phyloP scores from a whole-genome alignment of 2,113 vertebrate genomes.

The Sorex araneus region DNA sequence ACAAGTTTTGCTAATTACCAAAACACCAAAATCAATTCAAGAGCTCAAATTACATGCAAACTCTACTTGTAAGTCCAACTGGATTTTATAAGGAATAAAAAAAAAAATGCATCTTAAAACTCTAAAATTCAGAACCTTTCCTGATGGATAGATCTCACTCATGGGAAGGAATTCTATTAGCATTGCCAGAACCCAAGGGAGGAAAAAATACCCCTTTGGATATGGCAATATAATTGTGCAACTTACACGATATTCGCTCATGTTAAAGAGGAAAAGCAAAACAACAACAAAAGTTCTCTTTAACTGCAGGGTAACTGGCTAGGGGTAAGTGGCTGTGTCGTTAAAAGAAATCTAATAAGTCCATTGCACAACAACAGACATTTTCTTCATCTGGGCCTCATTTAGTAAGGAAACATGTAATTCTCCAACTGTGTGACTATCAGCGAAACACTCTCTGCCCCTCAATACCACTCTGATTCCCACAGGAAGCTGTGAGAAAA shows the following conservation, averaged over 20 bases:
- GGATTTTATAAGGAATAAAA: neutral
- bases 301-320: slow-evolving; percentile 23
- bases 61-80: neutral
- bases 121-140: neutral
- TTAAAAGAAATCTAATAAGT: slow-evolving; percentile 60
- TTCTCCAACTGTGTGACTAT: slow-evolving; percentile 58
- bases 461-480: slow-evolving; percentile 61
- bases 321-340: too few species aligned
- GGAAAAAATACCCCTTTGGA: slow-evolving; percentile 2
- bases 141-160: neutral
- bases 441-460: slow-evolving; percentile 67
- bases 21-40: neutral
- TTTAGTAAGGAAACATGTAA: slow-evolving; percentile 66
- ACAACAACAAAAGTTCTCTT: slow-evolving; percentile 10
- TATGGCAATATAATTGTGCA: slow-evolving; percentile 25
- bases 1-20: slow-evolving; percentile 42
- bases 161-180: neutral
- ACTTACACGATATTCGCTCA: neutral
- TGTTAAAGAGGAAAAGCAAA: neutral
- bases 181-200: neutral
- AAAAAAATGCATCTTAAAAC: slow-evolving; percentile 24
- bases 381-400: slow-evolving; percentile 67
- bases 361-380: slow-evolving; percentile 25
- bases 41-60: neutral
- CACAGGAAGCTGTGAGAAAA: slow-evolving; percentile 77